Conservation (phyloP, 1,140 invertebrate genomes). For the Drosophila gunungcola region DNA sequence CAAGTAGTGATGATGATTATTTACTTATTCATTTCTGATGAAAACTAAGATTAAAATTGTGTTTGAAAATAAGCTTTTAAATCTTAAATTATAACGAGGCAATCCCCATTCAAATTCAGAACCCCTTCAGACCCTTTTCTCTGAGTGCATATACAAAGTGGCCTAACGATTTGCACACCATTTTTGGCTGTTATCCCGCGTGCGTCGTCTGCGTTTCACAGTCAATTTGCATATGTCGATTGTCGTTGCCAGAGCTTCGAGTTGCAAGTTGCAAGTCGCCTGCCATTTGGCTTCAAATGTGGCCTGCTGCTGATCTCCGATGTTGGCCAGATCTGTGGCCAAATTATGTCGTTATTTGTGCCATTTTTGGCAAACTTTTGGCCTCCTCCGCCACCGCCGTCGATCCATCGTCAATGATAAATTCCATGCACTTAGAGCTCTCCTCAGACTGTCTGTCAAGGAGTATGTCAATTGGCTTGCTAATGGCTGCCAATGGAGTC, state of each 20-base stretch:
- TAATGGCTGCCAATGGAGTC: constrained; percentile 71
- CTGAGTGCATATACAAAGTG: constrained; percentile 36
- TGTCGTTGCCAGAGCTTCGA: constrained; percentile 28
- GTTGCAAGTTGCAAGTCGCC: constrained; percentile 22
- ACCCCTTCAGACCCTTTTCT: background rate
- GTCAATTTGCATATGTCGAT: constrained; percentile 59
- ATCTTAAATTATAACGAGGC: too few relatives aligned
- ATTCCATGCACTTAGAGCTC: constrained; percentile 69
- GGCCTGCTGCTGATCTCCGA: constrained; percentile 35
- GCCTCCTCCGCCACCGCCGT: constrained; percentile 3
- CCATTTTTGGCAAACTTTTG: constrained; percentile 71
- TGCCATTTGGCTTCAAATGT: constrained; percentile 41
- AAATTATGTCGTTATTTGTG: constrained; percentile 82
- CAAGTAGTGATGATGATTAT: too few relatives aligned
- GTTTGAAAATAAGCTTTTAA: too few relatives aligned
- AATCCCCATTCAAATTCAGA: background rate
- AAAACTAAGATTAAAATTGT: too few relatives aligned
- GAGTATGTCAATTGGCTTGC: constrained; percentile 79
- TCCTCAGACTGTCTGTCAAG: constrained; percentile 59
- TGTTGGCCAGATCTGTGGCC: constrained; percentile 61
- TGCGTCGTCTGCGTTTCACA: constrained; percentile 49
- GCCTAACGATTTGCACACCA: constrained; percentile 54
- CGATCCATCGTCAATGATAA: constrained; percentile 70
- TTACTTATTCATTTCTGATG: too few relatives aligned
- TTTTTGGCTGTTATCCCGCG: constrained; percentile 48